Base-by-base conservation (phyloP, 1,140 invertebrate genomes). In the Ostrea edulis region DNA sequence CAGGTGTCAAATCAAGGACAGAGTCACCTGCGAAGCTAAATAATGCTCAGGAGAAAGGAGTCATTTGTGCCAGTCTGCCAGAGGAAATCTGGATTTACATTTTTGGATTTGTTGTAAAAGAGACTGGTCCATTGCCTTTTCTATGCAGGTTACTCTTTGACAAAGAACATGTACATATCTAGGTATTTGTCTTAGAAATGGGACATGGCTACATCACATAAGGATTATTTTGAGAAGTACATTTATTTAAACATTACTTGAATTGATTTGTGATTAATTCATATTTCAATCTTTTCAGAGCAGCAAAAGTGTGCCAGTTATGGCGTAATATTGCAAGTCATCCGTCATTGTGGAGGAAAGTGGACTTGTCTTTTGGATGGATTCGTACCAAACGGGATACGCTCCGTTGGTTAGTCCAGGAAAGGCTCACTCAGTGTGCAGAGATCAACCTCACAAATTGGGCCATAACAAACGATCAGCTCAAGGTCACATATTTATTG, bases 351-450 rank as follows among this genome's bases (percentile, higher is more conserved):
- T 98, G 97, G 97, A 96, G 96, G 87, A 96, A 96, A 92, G 96
- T 97, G 90, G 97, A 98, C 93, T 95, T 98, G 91, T 94, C 95
- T 11, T 96, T 96, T 86, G 96, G 96, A 89, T 96, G 96, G 95
- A 96, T 97, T 22, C 96, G 96, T 91, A 96, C 97, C 88, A 96
- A 96, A 92, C 96, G 96, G 92, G 96, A 97, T 94, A 95, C 94
- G 92, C 95, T 98, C 12, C 96, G 96, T 85, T 97, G 97, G 96
- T 96, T 98, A 53, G 96, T 97, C 88, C 96, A 97, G 93, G 97
- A 97, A 95, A 96, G 97, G 91, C 95, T 97, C 58, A 95, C 96
- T 35, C 95, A 96, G 90, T 97, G 97, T 93, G 96, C 96, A 92
- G 97, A 97, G 93, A 95, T 98, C 86, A 97, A 97, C 96, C 95